These are phyloP conservation scores for Corvus hawaiiensis DNA, from an alignment of 2,113 vertebrate species.

Conservation along the genomic window DNA sequence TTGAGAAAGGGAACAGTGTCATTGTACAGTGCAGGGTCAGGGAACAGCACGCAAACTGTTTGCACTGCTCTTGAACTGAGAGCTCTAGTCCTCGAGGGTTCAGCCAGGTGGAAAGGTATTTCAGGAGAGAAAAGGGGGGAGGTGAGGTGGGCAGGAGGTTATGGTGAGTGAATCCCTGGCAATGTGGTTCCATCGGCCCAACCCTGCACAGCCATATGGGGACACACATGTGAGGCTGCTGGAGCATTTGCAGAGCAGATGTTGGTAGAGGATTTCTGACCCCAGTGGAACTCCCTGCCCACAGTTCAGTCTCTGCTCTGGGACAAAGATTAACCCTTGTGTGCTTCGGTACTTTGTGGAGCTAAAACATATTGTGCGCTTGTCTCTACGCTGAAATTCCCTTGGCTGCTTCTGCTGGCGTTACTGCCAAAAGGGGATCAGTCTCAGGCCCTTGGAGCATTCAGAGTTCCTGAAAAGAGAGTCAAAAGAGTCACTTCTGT, in stretches of 20 bases:
- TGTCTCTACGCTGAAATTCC: not conserved
- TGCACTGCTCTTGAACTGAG: not conserved
- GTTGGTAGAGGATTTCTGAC: slow-evolving; percentile 22
- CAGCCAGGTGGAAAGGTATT: not conserved
- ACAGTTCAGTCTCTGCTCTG: slow-evolving; percentile 1
- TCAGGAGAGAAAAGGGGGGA: not conserved
- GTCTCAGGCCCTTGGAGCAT: not conserved
- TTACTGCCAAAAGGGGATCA: not conserved
- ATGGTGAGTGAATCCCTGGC: not conserved
- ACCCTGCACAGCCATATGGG: not conserved
- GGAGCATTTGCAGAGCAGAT: slow-evolving; percentile 41
- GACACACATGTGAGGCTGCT: not conserved
- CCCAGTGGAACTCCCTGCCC: not conserved
- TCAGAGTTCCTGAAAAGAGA: slow-evolving; percentile 20
- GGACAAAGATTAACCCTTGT: not conserved
- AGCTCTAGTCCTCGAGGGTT: not conserved
- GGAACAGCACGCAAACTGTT: not conserved
- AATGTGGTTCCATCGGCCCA: not conserved
- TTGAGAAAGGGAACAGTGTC: not conserved
- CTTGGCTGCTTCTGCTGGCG: not conserved
- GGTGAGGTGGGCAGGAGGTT: not conserved
- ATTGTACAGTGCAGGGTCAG: not conserved
- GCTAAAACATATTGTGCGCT: not conserved
- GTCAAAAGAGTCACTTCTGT: not conserved
- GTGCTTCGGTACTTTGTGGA: not conserved